Base-by-base conservation (phyloP, 2,797 vertebrate species). In the Pelodytes ibericus region DNA sequence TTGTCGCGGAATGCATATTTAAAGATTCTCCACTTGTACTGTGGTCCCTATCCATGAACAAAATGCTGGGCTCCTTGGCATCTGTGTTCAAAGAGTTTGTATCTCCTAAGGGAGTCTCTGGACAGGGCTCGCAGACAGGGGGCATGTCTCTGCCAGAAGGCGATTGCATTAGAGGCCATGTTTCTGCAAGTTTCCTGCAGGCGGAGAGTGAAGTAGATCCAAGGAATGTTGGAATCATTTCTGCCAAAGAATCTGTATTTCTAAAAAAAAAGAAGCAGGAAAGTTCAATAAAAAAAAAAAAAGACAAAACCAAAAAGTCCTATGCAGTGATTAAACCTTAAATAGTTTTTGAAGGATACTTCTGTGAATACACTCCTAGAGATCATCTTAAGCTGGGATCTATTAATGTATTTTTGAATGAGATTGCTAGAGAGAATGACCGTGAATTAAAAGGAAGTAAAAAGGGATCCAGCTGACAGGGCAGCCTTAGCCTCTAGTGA, bases 131-230 rank as follows among this genome's bases (percentile, higher is more conserved):
- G 72, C 86, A 90, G 24, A 83, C 78, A 68, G 88, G 88, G 24
- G 84, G 39, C 56, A 83, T 81, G 39, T 90, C 92, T 2, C 82
- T 82, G 26, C 82, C 80, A 75, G 83, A 57, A 10, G 84, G 81
- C 59, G 80, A 88, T 80, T 84, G 90, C 85, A 92, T 89, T 71
- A 94, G 90, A 5, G 91, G 92, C 89, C 89, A 91, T 79, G 81
- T 90, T 31, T 93, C 93, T 0, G 86, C 89, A 65, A 85, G 84
- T 27, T 92, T 92, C 41, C 82, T 83, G 15, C 89, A 88, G 71
- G 80, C 0, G 0, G 89, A 86, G 44, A 82, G 89, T 1, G 90
- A 82, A 74, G 86, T 85, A 64, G 86, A 87, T 80, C 88, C 89
- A 30, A 90, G 86, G 82, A 92, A 90, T 11, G 85, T 18, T 1